Evolutionary conservation across 2,888 invertebrate species (phyloP).

Genomic region (Tethea ocularis): DNA sequence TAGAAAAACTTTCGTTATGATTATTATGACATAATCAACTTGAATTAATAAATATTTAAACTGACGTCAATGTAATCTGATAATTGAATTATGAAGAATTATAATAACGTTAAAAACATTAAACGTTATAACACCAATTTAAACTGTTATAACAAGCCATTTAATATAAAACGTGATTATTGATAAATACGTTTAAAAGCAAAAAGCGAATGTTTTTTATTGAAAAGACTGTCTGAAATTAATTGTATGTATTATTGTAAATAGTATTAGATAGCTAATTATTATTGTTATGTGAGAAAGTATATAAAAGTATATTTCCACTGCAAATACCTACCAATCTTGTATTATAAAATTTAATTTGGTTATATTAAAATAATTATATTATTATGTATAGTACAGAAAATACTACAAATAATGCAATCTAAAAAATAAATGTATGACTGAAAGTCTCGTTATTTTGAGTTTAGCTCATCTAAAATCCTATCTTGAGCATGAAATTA

Average conservation of each 20-base stretch:
- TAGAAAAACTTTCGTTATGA: constrained; percentile 36
- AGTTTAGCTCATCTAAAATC: constrained; percentile 3
- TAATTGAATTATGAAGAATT: constrained; percentile 16
- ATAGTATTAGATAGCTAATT: constrained; percentile 30
- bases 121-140: constrained; percentile 17
- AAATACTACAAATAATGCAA: neutral
- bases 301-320: constrained; percentile 14
- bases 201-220: constrained; percentile 25
- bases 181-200: neutral
- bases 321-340: neutral
- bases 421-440: neutral
- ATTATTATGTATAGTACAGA: neutral
- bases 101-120: constrained; percentile 30
- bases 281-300: constrained; percentile 15
- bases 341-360: neutral
- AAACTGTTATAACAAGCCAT: constrained; percentile 15
- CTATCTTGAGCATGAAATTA: constrained; percentile 9
- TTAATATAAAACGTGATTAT: neutral
- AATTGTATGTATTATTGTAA: constrained; percentile 29
- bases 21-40: constrained; percentile 9
- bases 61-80: neutral
- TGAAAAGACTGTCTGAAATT: constrained; percentile 56
- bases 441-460: constrained; percentile 1
- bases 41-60: neutral
- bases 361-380: neutral